Base-by-base conservation (phyloP, 2,888 invertebrate species). In the Agriopis leucophaearia region DNA sequence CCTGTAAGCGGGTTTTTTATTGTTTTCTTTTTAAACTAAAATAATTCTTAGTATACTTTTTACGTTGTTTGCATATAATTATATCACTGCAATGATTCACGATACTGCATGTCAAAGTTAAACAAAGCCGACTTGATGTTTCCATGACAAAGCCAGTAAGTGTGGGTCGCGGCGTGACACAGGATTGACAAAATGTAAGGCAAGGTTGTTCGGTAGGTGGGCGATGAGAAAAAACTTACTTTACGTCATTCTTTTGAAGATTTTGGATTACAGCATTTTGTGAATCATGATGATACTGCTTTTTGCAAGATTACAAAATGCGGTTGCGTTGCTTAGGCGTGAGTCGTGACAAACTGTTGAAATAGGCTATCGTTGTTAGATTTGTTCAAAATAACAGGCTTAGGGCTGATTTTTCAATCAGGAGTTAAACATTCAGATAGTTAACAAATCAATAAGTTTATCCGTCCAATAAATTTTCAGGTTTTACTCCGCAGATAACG, bases 101-200 rank as follows among this genome's bases (percentile, higher is more conserved):
- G 18, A 45, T 57, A 9, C n/a, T 38, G 12, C 47, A 44, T 64
- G 47, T 47, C 58, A 58, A 54, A 47, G 52, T 59, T 16, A 57
- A 56, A 64, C 57, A 51, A 51, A 57, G 35, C 35, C 4, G 54
- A 15, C 3, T 10, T 27, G 27, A 48, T 40, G 44, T 13, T 52
- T 38, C 40, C 38, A 55, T 8, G 42, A 59, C 59, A 65, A 55
- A 59, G 36, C 6, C 13, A 52, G 44, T 9, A 45, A 61, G 48
- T 56, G 64, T 64, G 36, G 64, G 56, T 58, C 63, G 63, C 38
- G 55, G 63, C 38, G 55, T 61, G 55, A 56, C 63, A 27, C 18
- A 44, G 35, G 36, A 16, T 44, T 57, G 52, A 27, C 64, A 45
- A 58, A 52, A 56, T 58, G 65, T 65, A 59, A 54, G 54, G 61